Base-by-base conservation (phyloP, 2,113 vertebrate species). In the Tragulus kanchil region DNA sequence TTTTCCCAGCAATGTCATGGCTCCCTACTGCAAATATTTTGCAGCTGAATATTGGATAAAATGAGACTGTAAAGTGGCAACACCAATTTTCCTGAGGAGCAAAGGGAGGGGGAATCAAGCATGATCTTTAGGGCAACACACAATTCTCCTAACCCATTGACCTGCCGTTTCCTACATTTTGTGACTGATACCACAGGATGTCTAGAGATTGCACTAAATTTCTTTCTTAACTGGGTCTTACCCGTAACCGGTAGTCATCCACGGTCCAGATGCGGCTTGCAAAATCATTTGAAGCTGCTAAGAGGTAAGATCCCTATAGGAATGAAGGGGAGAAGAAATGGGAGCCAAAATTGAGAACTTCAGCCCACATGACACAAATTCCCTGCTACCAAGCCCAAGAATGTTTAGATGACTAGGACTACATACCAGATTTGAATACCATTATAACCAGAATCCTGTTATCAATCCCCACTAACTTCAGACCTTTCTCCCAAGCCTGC, bases 221-320 rank as follows among this genome's bases (percentile, higher is more conserved):
- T 50, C 16, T 87, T 65, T 90, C 28, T 45, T 31, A 61, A 73
- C 10, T 1, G 12, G 77, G 10, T 96, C 99, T 99, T 96, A 99
- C 99, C 98, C 99, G 98, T 96, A 99, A 99, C 17, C 99, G 99
- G 98, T 98, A 99, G 98, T 99, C 99, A n/a, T 99, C 99, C 4
- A 99, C 99, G 0, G 99, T 99, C 99, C 99, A 99, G 97, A 99
- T 99, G 83, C 99, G 99, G 97, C 99, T 99, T 73, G 99, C 99
- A 90, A 99, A 99, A 98, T 99, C 99, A 95, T 99, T 99, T 14
- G 99, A 99, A 58, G 99, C 99, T 17, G 99, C 99, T 94, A 99
- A 98, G 94, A 99, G 98, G 97, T 99, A 99, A 8, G 99, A 99
- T 9, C 99, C 99, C 99, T 99, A 97, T 1, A 59, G 95, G 96